Evolutionary conservation across 1,140 invertebrate genomes (phyloP).

Genomic region (Caenorhabditis elegans): WBcel235 BX284606.5:3562001-3562500

Average conservation of each 20-base stretch:
- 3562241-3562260: constrained; percentile 49
- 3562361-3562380: constrained; percentile 42
- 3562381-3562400: constrained; percentile 15
- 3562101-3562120: constrained; percentile 53
- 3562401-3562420: not conserved
- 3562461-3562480: constrained; percentile 41
- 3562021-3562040: constrained; percentile 60
- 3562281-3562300: constrained; percentile 51
- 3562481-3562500: constrained; percentile 26
- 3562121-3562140: constrained; percentile 57
- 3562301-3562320: constrained; percentile 61
- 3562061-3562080: constrained; percentile 50
- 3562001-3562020: constrained; percentile 22
- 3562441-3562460: constrained; percentile 25
- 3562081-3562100: constrained; percentile 47
- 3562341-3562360: constrained; percentile 20
- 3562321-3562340: constrained; percentile 52
- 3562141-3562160: constrained; percentile 54
- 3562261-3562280: constrained; percentile 51
- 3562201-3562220: constrained; percentile 55
- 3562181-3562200: constrained; percentile 54
- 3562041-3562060: constrained; percentile 55
- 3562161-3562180: constrained; percentile 53
- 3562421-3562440: constrained; percentile 23
- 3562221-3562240: constrained; percentile 61